Evolutionary conservation across 2,113 vertebrate species (phyloP).

Genomic region (Salvelinus sp.): DNA sequence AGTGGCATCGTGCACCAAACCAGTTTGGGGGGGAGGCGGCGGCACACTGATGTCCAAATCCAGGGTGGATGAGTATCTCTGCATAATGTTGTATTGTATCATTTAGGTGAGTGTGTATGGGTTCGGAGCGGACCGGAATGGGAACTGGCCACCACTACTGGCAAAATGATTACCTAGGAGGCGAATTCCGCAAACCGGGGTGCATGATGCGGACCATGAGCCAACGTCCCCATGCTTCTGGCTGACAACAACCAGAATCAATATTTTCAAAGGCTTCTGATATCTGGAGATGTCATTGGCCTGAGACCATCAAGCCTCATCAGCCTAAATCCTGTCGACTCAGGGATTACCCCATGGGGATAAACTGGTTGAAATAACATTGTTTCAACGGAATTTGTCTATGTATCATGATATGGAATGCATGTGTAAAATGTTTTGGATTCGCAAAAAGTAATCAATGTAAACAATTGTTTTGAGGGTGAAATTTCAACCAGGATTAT

Average conservation of each 20-base stretch:
- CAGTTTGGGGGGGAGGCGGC: too few species aligned
- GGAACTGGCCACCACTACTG: slow-evolving; percentile 98
- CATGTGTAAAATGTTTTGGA: too few species aligned
- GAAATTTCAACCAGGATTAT: too few species aligned
- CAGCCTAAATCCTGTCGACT: background rate
- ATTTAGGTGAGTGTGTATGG: slow-evolving; percentile 86
- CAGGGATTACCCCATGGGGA: background rate
- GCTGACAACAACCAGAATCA: slow-evolving; percentile 85
- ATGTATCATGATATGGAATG: too few species aligned
- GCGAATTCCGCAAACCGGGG: slow-evolving; percentile 84
- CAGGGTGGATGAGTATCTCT: too few species aligned
- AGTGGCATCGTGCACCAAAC: too few species aligned
- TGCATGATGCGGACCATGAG: slow-evolving; percentile 88
- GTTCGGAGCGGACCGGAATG: slow-evolving; percentile 87
- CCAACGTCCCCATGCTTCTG: slow-evolving; percentile 82
- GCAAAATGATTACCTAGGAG: slow-evolving; percentile 82
- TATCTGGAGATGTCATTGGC: background rate
- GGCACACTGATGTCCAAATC: too few species aligned
- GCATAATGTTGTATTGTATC: background rate
- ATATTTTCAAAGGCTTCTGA: slow-evolving; percentile 88
- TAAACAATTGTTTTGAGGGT: too few species aligned
- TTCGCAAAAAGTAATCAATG: too few species aligned
- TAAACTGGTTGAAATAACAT: too few species aligned
- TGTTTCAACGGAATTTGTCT: too few species aligned
- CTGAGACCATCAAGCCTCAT: background rate